Evolutionary conservation across 2,888 invertebrate genomes (phyloP), one percentile per base, ranked within the genome.

Genomic region (Carcina quercana): DNA sequence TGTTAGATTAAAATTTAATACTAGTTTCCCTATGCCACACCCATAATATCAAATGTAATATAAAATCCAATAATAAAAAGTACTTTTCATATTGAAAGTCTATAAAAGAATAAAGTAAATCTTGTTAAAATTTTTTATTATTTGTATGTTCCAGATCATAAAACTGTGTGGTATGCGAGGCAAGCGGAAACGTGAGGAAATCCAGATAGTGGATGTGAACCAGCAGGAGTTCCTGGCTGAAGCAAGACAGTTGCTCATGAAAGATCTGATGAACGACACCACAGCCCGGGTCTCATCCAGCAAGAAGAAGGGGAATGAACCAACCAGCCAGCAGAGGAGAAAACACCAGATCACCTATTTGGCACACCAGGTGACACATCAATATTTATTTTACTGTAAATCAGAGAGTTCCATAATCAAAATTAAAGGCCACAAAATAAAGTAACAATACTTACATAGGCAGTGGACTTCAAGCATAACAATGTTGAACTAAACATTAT

Each of bases 311-410:
- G 87, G 59, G 60, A 85, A 70, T 61, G 86, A 64, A 46, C 90
- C 91, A 1, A 88, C 89, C n/a, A 84, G 83, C 6, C 88, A 89
- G 45, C 93, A 93, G 32, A 89, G 89, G 46, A 87, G 91, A 46
- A 97, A 97, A 70, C 97, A 98, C 86, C 97, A 98, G 84, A 97
- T 98, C 50, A 97, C 97, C 1, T 97, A 96, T 70, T 86, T 98
- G 46, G 97, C 97, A 13, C 91, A 92, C 67, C 89, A 90, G 86
- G 89, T 89, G 52, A 5, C n/a, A n/a, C n/a, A n/a, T n/a, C n/a
- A n/a, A n/a, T n/a, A n/a, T n/a, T n/a, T n/a, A n/a, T n/a, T 20
- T 19, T 11, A n/a, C n/a, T n/a, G n/a, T n/a, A n/a, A n/a, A n/a
- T n/a, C n/a, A n/a, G n/a, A n/a, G n/a, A 5, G 5, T 13, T 19